phyloP scores from a whole-genome alignment of 2,113 vertebrate species.

The Benitochromis conjunctus region DNA sequence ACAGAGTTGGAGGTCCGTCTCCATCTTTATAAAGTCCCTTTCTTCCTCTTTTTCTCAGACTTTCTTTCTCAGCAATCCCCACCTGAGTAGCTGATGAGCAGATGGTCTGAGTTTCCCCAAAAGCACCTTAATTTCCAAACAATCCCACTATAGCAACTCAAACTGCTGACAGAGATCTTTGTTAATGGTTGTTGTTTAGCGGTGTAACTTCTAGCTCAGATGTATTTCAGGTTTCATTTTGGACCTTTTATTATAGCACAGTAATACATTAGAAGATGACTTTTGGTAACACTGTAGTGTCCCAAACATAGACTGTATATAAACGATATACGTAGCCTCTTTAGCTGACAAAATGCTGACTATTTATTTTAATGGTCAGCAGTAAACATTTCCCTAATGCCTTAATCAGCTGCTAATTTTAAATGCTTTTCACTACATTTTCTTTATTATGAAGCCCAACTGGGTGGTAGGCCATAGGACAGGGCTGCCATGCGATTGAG shows the following conservation, averaged over 20 bases:
- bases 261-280: not conserved
- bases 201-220: not conserved
- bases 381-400: not conserved
- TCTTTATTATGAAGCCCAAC: not conserved
- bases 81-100: conserved; percentile 18
- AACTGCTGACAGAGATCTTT: conserved; percentile 41
- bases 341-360: not conserved
- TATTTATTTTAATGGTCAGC: not conserved
- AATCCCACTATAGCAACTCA: not conserved
- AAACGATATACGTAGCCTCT: not conserved
- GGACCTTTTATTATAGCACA: not conserved
- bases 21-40: conserved; percentile 54
- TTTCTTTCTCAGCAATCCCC: not conserved
- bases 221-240: not conserved
- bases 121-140: conserved; percentile 1
- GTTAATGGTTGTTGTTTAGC: conserved; percentile 18
- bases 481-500: not conserved
- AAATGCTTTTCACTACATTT: not conserved
- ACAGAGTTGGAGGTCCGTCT: conserved; percentile 38
- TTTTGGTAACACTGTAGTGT: not conserved
- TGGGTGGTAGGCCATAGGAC: not conserved
- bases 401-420: not conserved
- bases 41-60: not conserved
- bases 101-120: conserved; percentile 20
- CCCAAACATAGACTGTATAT: not conserved